Evolutionary conservation across 35 echinoderm and acorn worm genomes (phyloP).

Genomic region (Eucidaris tribuloides): DNA sequence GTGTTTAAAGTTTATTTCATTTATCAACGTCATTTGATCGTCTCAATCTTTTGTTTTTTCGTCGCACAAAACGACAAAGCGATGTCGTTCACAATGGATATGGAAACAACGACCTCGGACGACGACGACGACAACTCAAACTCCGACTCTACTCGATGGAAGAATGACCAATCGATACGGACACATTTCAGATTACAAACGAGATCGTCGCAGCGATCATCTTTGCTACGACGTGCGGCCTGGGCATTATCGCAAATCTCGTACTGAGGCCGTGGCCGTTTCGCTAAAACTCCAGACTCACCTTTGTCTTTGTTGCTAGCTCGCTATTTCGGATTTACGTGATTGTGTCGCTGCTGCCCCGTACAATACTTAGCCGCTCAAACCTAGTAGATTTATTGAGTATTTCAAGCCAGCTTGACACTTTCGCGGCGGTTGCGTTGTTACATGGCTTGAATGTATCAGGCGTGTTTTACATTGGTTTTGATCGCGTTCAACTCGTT

Average conservation of each 20-base stretch:
- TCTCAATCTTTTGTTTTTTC: too few relatives aligned
- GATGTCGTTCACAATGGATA: too few relatives aligned
- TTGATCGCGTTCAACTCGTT: conserved; percentile 24
- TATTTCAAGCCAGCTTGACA: background rate
- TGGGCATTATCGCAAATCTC: conserved; percentile 15
- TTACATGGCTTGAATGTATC: background rate
- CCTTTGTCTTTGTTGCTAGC: background rate
- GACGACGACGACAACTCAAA: too few relatives aligned
- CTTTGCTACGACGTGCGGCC: background rate
- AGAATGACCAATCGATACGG: too few relatives aligned
- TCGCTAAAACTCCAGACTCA: background rate
- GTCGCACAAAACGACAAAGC: too few relatives aligned
- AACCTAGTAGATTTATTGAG: background rate
- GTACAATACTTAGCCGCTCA: background rate
- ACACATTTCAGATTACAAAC: too few relatives aligned
- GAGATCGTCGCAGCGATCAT: background rate
- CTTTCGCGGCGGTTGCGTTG: background rate
- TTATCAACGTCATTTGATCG: too few relatives aligned
- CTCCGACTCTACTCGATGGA: too few relatives aligned
- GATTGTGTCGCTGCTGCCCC: background rate
- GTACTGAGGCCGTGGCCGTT: background rate
- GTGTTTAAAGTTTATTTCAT: too few relatives aligned
- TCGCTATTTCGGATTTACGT: background rate
- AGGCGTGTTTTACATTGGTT: background rate
- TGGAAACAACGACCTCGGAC: too few relatives aligned